Base-by-base conservation (phyloP, 2,888 invertebrate species). In the Autographa pulchrina region DNA sequence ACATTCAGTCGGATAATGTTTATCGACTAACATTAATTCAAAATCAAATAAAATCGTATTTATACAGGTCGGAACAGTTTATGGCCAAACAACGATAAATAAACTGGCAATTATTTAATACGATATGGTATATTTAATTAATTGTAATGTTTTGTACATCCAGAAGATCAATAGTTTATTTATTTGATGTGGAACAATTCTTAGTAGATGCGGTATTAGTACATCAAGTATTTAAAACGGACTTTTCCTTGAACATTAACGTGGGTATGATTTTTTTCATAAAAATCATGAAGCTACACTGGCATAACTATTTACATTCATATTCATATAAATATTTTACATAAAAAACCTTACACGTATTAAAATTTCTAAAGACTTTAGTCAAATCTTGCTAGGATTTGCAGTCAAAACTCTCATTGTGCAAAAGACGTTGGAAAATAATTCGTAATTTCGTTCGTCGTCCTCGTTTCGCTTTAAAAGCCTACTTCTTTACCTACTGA, bases 1-100 rank as follows among this genome's bases (percentile, higher is more conserved):
- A 80, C 77, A 68, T 76, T 63, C 52, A 77, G 35, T 75, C 41
- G 52, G 79, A 52, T 74, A 54, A 68, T 41, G 18, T 48, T 48
- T 48, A 5, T 41, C 14, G 64, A 62, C 62, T 25, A 54, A 48
- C 43, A 16, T 3, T 38, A 20, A 54, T 38, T 68, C 5, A 7
- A 7, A 73, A 3, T 56, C 14, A 73, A 2, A 8, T 54, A 48
- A 43, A 56, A 56, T 25, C 54, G 4, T 56, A 20, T 56, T 56
- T 18, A n/a, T 7, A n/a, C n/a, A 52, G 11, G 11, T 6, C 35
- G 6, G 35, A 35, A 6, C 35, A 8, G 35, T 35, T 35, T 38
- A 38, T 38, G 38, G 11, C 11, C 38, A 38, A 38, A 9, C 11
- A 11, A 11, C 11, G 11, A 38, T 38, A 38, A 11, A 11, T 9